Percentiles rank a stretch among this genome's conserved stretches.
These are phyloP conservation scores for Siderastrea radians DNA, from an alignment of 92 coral and sea anemone species.

Conservation along the genomic window DNA sequence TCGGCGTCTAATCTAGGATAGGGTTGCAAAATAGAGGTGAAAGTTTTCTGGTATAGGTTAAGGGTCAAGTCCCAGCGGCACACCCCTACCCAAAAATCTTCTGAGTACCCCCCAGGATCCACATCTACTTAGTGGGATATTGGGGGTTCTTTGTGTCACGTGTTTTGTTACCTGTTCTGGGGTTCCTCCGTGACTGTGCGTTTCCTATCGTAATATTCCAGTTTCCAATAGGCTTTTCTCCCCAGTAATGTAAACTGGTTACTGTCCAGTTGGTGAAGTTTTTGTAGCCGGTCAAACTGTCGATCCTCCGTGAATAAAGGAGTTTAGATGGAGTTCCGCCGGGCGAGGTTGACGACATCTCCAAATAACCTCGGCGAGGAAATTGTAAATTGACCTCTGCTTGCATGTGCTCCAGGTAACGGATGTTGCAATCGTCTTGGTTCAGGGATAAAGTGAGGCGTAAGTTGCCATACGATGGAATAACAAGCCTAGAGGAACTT, in stretches of 20 bases:
- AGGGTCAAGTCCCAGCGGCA: no score
- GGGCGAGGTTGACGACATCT: slow-evolving; percentile 45
- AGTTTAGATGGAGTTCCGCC: slow-evolving; percentile 52
- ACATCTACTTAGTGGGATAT: no score
- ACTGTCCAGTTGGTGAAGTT: slow-evolving; percentile 38
- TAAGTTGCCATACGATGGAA: background rate
- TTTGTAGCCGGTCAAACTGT: slow-evolving; percentile 7
- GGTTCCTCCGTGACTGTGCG: background rate
- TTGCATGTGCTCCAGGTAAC: no score
- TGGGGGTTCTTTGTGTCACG: no score
- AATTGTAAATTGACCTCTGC: background rate
- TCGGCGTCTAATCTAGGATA: no score
- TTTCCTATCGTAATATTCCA: slow-evolving; percentile 45
- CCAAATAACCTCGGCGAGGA: slow-evolving; percentile 60
- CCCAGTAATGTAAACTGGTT: no score
- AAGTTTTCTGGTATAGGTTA: no score
- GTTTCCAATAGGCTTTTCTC: background rate
- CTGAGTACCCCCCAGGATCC: no score
- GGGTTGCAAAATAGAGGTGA: no score
- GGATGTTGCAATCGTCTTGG: slow-evolving; percentile 17
- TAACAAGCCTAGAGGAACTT: background rate
- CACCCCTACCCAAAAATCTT: no score
- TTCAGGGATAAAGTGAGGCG: background rate
- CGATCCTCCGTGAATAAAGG: slow-evolving; percentile 43
- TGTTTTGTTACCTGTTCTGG: background rate